A percentile compares a stretch with the other conserved stretches of the same genome.
phyloP scores from a whole-genome alignment of 2,113 vertebrate genomes.

The Ptyas mucosa region DNA sequence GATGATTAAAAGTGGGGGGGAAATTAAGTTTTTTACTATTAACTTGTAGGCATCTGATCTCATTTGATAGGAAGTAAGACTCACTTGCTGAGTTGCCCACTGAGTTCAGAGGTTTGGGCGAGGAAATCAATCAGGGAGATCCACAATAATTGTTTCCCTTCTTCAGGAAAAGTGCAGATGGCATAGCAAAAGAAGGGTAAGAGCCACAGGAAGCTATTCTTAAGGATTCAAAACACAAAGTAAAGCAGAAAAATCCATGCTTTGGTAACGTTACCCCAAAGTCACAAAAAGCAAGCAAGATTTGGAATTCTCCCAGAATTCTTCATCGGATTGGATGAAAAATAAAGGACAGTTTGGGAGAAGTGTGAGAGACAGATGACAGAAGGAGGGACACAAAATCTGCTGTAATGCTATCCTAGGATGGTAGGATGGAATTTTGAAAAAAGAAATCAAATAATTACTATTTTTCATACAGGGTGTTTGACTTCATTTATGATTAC shows the following conservation, averaged over 20 bases:
- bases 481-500: background rate
- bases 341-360: background rate
- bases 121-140: background rate
- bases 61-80: background rate
- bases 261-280: background rate
- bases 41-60: background rate
- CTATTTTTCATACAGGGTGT: background rate
- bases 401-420: background rate
- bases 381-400: background rate
- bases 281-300: background rate
- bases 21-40: slow-evolving; percentile 2
- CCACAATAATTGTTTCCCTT: background rate
- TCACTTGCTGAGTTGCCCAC: accelerated
- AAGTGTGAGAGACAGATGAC: background rate
- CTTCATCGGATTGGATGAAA: background rate
- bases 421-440: background rate
- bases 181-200: background rate
- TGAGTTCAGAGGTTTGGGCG: accelerated
- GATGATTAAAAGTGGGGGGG: background rate
- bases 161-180: background rate
- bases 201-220: background rate
- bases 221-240: background rate
- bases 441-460: background rate
- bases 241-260: background rate
- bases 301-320: background rate